These are phyloP conservation scores for Leptestheria dahalacensis DNA, from an alignment of 1,140 invertebrate genomes.

Conservation along the genomic window DNA sequence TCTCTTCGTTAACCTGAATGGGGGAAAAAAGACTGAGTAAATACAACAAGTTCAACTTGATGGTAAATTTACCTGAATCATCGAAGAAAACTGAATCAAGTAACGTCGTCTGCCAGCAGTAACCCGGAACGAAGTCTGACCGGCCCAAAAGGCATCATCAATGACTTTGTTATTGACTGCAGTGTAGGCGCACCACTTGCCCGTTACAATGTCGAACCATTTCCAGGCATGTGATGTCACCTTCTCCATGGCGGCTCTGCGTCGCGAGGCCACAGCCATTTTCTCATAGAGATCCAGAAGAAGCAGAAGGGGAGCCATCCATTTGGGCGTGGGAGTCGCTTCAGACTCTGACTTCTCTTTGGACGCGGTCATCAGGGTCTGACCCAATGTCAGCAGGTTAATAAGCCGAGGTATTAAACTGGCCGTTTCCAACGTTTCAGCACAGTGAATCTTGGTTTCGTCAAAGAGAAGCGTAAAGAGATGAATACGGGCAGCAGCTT, in stretches of 20 bases:
- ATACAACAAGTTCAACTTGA: not conserved
- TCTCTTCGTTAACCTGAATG: slow-evolving; percentile 51
- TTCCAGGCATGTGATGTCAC: slow-evolving; percentile 52
- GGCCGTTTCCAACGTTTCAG: slow-evolving; percentile 36
- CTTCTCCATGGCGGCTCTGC: slow-evolving; percentile 52
- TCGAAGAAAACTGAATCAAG: slow-evolving; percentile 60
- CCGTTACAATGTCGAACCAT: slow-evolving; percentile 68
- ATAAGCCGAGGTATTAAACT: slow-evolving; percentile 40
- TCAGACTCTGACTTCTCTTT: not conserved
- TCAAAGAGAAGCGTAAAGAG: slow-evolving; percentile 64
- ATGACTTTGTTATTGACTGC: slow-evolving; percentile 60
- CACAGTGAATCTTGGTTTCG: slow-evolving; percentile 53
- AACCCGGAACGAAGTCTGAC: slow-evolving; percentile 54
- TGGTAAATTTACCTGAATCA: slow-evolving; percentile 49
- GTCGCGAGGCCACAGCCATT: slow-evolving; percentile 48
- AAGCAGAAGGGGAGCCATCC: slow-evolving; percentile 60
- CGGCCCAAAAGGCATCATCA: slow-evolving; percentile 64
- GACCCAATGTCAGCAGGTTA: slow-evolving; percentile 28
- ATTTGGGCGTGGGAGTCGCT: slow-evolving; percentile 44
- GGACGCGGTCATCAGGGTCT: slow-evolving; percentile 10
- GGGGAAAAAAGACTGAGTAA: slow-evolving; percentile 6
- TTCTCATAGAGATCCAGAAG: slow-evolving; percentile 70
- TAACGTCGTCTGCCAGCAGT: slow-evolving; percentile 59
- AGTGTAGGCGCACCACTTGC: slow-evolving; percentile 65
- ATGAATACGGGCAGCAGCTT: slow-evolving; percentile 52